Evolutionary conservation across 2,888 invertebrate species (phyloP).

Genomic region (Leptopterna dolabrata): DNA sequence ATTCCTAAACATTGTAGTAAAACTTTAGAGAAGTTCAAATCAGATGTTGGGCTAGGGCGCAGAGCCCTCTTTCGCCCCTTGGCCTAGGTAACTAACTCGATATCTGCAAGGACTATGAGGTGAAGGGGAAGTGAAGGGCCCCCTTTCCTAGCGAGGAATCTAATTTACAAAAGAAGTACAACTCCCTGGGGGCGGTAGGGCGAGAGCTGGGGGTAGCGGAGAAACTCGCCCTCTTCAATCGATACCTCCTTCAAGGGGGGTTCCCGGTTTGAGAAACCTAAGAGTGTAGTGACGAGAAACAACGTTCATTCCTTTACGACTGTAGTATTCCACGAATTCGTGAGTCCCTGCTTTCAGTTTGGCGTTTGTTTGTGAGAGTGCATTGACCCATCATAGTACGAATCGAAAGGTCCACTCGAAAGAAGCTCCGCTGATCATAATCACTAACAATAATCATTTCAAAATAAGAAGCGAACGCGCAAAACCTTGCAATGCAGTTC

Average conservation of each 20-base stretch:
- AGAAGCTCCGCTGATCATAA: no score
- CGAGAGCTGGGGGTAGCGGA: constrained; percentile 21
- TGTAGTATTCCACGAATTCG: neutral
- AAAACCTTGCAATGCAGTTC: no score
- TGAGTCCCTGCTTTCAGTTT: no score
- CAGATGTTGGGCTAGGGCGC: neutral
- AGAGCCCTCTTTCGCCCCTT: neutral
- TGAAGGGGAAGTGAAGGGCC: neutral
- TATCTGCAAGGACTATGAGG: neutral
- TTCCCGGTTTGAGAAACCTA: constrained; percentile 15
- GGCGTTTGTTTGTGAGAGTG: no score
- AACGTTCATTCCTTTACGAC: constrained; percentile 2
- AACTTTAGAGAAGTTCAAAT: neutral
- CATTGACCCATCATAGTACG: no score
- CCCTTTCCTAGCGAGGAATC: constrained; percentile 27
- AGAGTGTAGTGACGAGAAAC: constrained; percentile 12
- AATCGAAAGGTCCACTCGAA: no score
- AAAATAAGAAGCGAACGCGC: no score
- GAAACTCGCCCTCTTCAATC: constrained; percentile 39
- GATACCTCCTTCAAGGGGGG: constrained; percentile 24
- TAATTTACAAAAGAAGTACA: constrained; percentile 50
- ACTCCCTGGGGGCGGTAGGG: constrained; percentile 38
- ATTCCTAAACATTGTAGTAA: neutral
- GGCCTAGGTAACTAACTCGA: constrained; percentile 9
- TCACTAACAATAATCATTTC: no score